A percentile compares a stretch with the other conserved stretches of the same genome.
These are phyloP conservation scores for Charanyca ferruginea DNA, from an alignment of 2,888 invertebrate genomes.

Conservation along the genomic window DNA sequence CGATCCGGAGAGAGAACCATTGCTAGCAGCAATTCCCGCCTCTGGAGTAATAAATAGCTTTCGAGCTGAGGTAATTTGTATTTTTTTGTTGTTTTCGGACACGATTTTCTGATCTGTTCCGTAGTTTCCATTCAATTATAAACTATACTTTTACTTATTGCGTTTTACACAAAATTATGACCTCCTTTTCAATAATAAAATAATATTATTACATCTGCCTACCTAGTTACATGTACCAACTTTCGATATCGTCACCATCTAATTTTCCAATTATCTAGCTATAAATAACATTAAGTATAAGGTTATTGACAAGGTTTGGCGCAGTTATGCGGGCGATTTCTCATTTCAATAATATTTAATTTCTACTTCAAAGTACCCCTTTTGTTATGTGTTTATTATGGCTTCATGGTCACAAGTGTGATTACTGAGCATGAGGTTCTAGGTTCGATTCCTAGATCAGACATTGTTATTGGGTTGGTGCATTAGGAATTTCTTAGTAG, in stretches of 20 bases:
- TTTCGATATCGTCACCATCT: not conserved
- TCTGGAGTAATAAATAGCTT: conserved; percentile 65
- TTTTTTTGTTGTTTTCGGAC: conserved; percentile 7
- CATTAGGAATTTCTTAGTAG: too few relatives aligned
- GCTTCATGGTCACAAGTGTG: too few relatives aligned
- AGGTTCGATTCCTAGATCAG: too few relatives aligned
- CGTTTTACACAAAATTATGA: not conserved
- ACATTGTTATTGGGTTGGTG: too few relatives aligned
- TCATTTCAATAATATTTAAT: conserved; percentile 16
- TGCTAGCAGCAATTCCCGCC: conserved; percentile 77
- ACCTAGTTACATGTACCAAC: not conserved
- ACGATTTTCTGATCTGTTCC: not conserved
- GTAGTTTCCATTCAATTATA: not conserved
- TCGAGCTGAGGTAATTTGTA: conserved; percentile 76
- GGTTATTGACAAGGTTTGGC: conserved; percentile 20
- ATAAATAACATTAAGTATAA: conserved; percentile 32
- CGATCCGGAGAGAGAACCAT: conserved; percentile 79
- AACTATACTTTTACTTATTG: not conserved
- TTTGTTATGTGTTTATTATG: not conserved
- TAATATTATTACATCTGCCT: not conserved
- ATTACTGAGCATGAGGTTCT: too few relatives aligned
- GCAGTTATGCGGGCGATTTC: conserved; percentile 40
- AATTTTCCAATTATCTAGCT: not conserved
- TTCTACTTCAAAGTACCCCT: not conserved
- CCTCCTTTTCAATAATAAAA: not conserved